These are phyloP conservation scores for Numenius phaeopus DNA, from an alignment of 2,797 vertebrate species.

Conservation along the genomic window DNA sequence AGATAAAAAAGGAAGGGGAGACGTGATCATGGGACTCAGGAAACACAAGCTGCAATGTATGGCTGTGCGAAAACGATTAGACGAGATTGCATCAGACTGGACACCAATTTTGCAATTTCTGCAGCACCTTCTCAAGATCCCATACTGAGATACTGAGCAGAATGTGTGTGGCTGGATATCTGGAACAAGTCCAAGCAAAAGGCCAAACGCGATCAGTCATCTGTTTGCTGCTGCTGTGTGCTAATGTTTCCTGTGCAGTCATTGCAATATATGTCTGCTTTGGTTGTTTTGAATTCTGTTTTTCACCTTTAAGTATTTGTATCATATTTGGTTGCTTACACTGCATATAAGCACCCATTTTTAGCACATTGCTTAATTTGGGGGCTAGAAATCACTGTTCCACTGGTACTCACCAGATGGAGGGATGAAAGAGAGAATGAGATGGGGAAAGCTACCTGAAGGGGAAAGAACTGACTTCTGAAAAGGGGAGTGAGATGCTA, in stretches of 20 bases:
- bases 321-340: neutral
- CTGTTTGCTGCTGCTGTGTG: constrained; percentile 14
- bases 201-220: constrained; percentile 28
- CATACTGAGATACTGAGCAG: constrained; percentile 7
- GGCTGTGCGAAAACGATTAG: constrained; percentile 45
- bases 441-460: neutral
- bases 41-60: neutral
- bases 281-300: neutral
- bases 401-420: neutral
- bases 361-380: constrained; percentile 2
- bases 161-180: constrained; percentile 3
- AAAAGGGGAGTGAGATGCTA: neutral
- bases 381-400: neutral
- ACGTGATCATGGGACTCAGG: neutral
- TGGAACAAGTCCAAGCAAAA: constrained; percentile 52
- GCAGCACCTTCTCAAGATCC: constrained; percentile 63
- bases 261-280: neutral
- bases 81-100: constrained; percentile 43
- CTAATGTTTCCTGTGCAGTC: constrained; percentile 34
- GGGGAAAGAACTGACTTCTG: neutral
- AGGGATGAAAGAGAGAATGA: neutral
- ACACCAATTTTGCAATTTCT: constrained; percentile 42
- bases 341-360: neutral
- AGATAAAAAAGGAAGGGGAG: constrained; percentile 44
- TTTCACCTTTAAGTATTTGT: neutral